These are phyloP conservation scores for Rhyacophila brunnea DNA, from an alignment of 1,140 invertebrate genomes.

Conservation along the genomic window DNA sequence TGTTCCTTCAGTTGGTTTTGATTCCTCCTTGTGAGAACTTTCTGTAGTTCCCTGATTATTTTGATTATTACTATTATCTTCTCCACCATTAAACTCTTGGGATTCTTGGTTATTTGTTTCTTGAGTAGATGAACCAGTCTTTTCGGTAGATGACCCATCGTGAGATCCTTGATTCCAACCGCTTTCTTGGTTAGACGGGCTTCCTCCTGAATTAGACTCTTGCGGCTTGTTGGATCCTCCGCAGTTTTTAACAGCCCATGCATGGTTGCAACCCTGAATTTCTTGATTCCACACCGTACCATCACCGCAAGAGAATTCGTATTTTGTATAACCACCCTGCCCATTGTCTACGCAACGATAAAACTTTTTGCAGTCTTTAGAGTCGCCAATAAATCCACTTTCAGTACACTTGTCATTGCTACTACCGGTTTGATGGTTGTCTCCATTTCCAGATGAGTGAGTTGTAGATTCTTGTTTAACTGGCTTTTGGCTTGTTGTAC, in stretches of 20 bases:
- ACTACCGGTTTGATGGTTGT: not conserved
- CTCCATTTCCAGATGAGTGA: conserved; percentile 5
- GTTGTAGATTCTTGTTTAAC: conserved; percentile 8
- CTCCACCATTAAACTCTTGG: not conserved
- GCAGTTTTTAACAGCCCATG: conserved; percentile 51
- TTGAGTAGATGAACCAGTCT: not conserved
- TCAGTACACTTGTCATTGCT: conserved; percentile 40
- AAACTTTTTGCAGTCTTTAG: conserved; percentile 72
- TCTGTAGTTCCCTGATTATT: conserved; percentile 8
- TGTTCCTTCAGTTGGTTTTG: conserved; percentile 6
- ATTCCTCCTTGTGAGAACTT: conserved; percentile 2
- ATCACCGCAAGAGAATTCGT: conserved; percentile 68
- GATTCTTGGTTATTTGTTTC: conserved; percentile 8
- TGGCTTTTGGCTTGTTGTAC: not conserved
- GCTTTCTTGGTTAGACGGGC: conserved; percentile 10
- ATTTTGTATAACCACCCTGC: conserved; percentile 58
- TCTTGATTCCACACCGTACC: conserved; percentile 75
- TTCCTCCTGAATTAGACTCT: conserved; percentile 19
- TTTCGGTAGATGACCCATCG: too few relatives aligned
- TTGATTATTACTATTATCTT: not conserved
- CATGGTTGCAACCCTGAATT: conserved; percentile 66
- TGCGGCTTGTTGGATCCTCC: conserved; percentile 18
- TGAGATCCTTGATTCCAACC: not conserved
- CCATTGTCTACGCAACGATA: conserved; percentile 71
- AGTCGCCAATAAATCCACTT: conserved; percentile 69